phyloP scores from a whole-genome alignment of 2,888 invertebrate genomes.

The Orthosia cruda region DNA sequence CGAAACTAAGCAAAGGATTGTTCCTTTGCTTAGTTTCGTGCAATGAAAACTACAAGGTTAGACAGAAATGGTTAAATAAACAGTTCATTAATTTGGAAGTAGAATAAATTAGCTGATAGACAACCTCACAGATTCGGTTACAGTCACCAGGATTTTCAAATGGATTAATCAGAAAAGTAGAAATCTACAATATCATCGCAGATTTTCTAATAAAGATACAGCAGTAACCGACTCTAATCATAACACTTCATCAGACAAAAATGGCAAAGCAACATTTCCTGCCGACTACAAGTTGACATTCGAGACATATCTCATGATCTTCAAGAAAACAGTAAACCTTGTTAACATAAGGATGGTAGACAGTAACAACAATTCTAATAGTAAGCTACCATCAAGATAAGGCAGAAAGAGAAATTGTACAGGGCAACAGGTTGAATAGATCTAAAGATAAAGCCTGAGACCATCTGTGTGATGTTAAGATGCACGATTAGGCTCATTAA shows the following conservation, averaged over 20 bases:
- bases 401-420: slow-evolving; percentile 31
- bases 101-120: too few relatives aligned
- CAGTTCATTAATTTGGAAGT: too few relatives aligned
- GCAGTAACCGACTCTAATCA: background rate
- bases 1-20: too few relatives aligned
- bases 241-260: background rate
- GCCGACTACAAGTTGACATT: background rate
- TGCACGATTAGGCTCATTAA: background rate
- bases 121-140: too few relatives aligned
- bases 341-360: slow-evolving; percentile 8
- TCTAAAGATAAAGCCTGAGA: slow-evolving; percentile 16
- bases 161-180: background rate
- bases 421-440: slow-evolving; percentile 1
- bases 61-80: too few relatives aligned
- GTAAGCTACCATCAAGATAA: slow-evolving; percentile 42
- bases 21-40: too few relatives aligned
- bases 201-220: slow-evolving; percentile 9
- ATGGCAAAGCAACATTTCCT: background rate
- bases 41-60: too few relatives aligned
- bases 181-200: background rate
- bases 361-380: slow-evolving; percentile 14
- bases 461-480: slow-evolving; percentile 2
- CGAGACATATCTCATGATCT: slow-evolving; percentile 19
- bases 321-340: slow-evolving; percentile 6
- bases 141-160: too few relatives aligned